Evolutionary conservation across 2,113 vertebrate genomes (phyloP), one percentile per base, ranked within the genome.

Genomic region (Rhabdornis inornatus): DNA sequence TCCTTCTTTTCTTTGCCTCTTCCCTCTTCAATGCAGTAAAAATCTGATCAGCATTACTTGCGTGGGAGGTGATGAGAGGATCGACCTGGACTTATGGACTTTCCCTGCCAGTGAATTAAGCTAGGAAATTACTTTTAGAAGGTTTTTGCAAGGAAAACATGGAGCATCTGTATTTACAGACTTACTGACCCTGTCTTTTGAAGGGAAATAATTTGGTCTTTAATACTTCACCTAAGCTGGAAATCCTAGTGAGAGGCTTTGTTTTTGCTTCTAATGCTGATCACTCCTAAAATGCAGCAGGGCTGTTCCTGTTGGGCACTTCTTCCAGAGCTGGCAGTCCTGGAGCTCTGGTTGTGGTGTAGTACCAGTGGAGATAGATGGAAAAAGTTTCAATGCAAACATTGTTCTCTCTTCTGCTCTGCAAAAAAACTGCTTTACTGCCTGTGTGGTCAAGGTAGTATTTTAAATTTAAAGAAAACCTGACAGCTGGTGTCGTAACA

Each of bases 351-450:
- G 5, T 31, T 6, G 19, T 44, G 45, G 19, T 56, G 17, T 65
- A 52, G 21, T 42, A 16, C 50, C 10, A 3, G 2, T 6, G 10
- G 39, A 52, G 37, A 20, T 42, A 17, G 2, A 0, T 10, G 1
- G 45, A 33, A 33, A 37, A 74, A 45, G 16, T 1, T 16, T 49
- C 39, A 42, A 9, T 53, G 44, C 24, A 76, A 40, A 69, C 1
- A 1, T 2, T 65, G 12, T 11, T 79, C 4, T 39, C 19, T 56
- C 9, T 49, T n/a, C 11, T 63, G 28, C 28, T 82, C 19, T 49
- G 20, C 15, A 31, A 4, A 28, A 19, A 44, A 14, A 55, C 17
- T 71, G 49, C 18, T 42, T 75, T 8, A 0, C 28, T 80, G 39
- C 47, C 37, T 49, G 5, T 65, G 9, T 56, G 11, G 39, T 39